Conservation (phyloP, 2,113 vertebrate species). For the Hassar affinis region DNA sequence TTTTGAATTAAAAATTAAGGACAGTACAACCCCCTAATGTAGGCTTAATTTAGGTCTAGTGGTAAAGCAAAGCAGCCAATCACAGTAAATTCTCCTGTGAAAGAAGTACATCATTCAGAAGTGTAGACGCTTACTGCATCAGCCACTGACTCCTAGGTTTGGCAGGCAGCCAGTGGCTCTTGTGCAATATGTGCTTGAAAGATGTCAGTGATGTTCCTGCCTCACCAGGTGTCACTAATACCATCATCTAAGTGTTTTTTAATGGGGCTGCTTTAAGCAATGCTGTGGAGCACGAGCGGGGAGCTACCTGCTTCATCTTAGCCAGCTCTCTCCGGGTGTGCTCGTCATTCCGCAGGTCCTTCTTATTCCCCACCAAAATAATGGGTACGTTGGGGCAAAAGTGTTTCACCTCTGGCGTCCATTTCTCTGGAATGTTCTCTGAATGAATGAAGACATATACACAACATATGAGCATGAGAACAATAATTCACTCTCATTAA, state of each 20-base stretch:
- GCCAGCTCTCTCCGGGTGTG: constrained; percentile 90
- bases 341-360: constrained; percentile 93
- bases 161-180: constrained; percentile 17
- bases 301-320: constrained; percentile 95
- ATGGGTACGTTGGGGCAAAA: constrained; percentile 98
- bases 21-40: neutral
- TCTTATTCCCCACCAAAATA: constrained; percentile 97
- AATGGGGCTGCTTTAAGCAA: constrained; percentile 27
- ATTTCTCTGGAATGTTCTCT: constrained; percentile 99
- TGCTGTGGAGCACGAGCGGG: neutral
- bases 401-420: constrained; percentile 97
- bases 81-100: neutral
- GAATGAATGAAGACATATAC: constrained; percentile 50
- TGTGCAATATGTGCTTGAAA: constrained; percentile 19
- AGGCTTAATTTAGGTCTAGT: neutral
- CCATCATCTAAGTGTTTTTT: constrained; percentile 38
- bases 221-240: constrained; percentile 33
- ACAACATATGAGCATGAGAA: constrained; percentile 32
- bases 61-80: neutral
- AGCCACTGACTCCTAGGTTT: constrained; percentile 8
- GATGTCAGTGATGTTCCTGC: constrained; percentile 30
- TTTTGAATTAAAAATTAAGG: neutral
- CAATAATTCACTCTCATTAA: neutral
- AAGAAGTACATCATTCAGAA: neutral
- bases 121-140: neutral